Evolutionary conservation across 92 coral and sea anemone genomes (phyloP).

Genomic region (Nematostella vectensis): DNA sequence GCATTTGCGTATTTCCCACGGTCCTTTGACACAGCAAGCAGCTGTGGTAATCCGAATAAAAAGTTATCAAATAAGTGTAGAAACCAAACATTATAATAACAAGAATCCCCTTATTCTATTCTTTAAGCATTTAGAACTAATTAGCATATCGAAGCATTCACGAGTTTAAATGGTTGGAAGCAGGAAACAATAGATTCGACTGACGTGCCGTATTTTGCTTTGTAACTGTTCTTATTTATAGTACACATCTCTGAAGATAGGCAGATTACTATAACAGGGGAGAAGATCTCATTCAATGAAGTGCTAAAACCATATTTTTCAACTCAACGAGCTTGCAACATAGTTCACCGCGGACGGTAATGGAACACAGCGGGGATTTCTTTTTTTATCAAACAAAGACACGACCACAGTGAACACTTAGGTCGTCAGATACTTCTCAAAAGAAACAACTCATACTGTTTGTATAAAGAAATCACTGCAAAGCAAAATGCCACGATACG

Average conservation of each 20-base stretch:
- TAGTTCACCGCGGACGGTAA: too few species aligned
- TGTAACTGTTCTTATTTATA: constrained; percentile 15
- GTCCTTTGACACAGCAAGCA: constrained; percentile 49
- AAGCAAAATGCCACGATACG: too few species aligned
- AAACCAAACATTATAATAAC: constrained; percentile 58
- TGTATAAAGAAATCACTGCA: too few species aligned
- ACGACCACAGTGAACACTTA: too few species aligned
- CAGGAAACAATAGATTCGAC: constrained; percentile 19
- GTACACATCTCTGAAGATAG: constrained; percentile 16
- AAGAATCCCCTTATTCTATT: constrained; percentile 54
- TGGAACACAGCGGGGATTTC: too few species aligned
- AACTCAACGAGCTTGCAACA: constrained; percentile 24
- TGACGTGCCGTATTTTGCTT: constrained; percentile 23
- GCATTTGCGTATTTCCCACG: constrained; percentile 90
- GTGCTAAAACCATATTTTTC: constrained; percentile 19
- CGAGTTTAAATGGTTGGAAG: constrained; percentile 13
- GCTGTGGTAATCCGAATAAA: constrained; percentile 83
- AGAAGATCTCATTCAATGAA: constrained; percentile 15
- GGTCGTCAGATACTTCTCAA: too few species aligned
- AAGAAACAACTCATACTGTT: too few species aligned
- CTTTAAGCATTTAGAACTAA: constrained; percentile 56
- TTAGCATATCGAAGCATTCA: constrained; percentile 67
- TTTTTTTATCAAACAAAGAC: too few species aligned
- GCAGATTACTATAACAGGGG: constrained; percentile 23
- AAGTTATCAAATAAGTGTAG: constrained; percentile 75